A percentile compares a stretch with the other conserved stretches of the same genome.
Conservation (phyloP, 1,140 invertebrate genomes). For the Lysiphlebus fabarum region DNA sequence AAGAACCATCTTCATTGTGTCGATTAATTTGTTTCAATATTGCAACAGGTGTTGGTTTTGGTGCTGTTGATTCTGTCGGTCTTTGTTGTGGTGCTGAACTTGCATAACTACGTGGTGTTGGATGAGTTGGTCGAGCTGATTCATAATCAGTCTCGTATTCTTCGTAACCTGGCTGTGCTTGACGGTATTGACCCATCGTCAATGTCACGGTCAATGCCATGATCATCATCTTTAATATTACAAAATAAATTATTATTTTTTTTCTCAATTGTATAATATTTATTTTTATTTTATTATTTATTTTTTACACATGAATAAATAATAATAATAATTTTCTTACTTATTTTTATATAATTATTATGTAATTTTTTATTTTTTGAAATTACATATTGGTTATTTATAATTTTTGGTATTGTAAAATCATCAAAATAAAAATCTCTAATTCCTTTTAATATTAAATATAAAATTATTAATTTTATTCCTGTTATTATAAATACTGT, state of each 20-base stretch:
- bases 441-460: conserved; percentile 33
- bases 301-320: no score
- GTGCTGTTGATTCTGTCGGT: conserved; percentile 47
- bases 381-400: background rate
- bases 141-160: conserved; percentile 54
- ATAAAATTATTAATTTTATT: conserved; percentile 31
- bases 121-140: conserved; percentile 56
- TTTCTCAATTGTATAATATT: no score
- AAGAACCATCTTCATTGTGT: conserved; percentile 82
- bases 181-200: conserved; percentile 45
- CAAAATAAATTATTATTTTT: no score
- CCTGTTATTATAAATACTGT: conserved; percentile 25
- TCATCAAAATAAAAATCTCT: conserved; percentile 35
- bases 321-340: background rate
- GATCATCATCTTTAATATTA: conserved; percentile 36
- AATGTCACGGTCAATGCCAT: conserved; percentile 41
- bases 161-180: conserved; percentile 57
- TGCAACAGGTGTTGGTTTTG: conserved; percentile 67
- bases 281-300: no score
- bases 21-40: conserved; percentile 84
- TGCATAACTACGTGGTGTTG: conserved; percentile 49
- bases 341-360: conserved; percentile 24
- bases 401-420: conserved; percentile 24
- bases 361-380: background rate
- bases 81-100: conserved; percentile 41